A percentile compares a stretch with the other conserved stretches of the same genome.
These are phyloP conservation scores for Indicator maculatus DNA, from an alignment of 2,113 vertebrate genomes.

Conservation along the genomic window DNA sequence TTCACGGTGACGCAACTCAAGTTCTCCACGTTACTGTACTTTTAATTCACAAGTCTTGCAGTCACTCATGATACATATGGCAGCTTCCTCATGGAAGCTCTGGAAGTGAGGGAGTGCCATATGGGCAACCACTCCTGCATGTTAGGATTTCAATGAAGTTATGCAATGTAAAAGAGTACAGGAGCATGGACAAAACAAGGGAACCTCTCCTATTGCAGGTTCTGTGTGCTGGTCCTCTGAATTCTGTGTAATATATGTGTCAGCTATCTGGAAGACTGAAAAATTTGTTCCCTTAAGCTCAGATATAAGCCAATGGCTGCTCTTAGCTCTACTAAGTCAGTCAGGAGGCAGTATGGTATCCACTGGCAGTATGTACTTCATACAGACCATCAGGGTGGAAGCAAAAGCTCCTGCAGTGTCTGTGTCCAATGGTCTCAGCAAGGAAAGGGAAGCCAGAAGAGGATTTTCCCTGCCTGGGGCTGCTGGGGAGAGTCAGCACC, in stretches of 20 bases:
- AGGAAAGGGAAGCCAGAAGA: not conserved
- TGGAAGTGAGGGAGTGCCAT: not conserved
- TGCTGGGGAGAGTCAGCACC: not conserved
- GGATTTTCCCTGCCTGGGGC: not conserved
- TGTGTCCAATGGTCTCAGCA: not conserved
- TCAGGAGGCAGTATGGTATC: not conserved
- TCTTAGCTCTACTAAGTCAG: not conserved
- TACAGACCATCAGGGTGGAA: not conserved
- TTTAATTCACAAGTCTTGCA: not conserved
- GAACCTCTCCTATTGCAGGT: not conserved
- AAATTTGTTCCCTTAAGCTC: not conserved
- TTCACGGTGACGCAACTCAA: not conserved
- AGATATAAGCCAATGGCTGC: not conserved
- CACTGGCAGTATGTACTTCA: not conserved
- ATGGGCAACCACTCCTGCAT: not conserved
- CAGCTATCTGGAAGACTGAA: not conserved
- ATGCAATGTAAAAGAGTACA: not conserved
- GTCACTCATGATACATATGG: not conserved
- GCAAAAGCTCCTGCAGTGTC: not conserved
- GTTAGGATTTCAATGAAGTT: not conserved
- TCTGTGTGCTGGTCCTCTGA: not conserved
- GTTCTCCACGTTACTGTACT: not conserved
- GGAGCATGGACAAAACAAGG: not conserved
- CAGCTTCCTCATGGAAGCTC: not conserved
- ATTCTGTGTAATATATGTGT: not conserved